Evolutionary conservation across 2,888 invertebrate species (phyloP), one percentile per base, ranked within the genome.

Genomic region (Tinea semifulvella): DNA sequence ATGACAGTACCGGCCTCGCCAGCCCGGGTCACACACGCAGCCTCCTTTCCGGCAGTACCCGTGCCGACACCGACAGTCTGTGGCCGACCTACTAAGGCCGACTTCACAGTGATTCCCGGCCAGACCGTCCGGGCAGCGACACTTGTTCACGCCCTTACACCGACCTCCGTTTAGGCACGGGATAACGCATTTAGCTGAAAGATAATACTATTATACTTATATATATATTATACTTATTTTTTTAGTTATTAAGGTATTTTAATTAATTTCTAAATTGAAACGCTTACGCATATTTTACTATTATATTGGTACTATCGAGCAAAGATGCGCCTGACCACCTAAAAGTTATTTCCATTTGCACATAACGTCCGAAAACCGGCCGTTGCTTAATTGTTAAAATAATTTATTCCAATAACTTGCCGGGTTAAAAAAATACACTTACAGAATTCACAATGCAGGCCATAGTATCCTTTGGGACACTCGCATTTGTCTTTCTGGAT

Each of bases 401-500:
- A n/a, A n/a, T n/a, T n/a, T n/a, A n/a, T n/a, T n/a, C n/a, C n/a
- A n/a, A n/a, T n/a, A n/a, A n/a, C n/a, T n/a, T n/a, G n/a, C n/a
- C n/a, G n/a, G n/a, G n/a, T n/a, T n/a, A n/a, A n/a, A n/a, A n/a
- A n/a, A n/a, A n/a, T 36, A 42, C 61, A 86, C 92, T 89, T 81
- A 95, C 95, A 94, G 73, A 90, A 92, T 85, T 96, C 94, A 70
- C 96, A 96, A 47, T 89, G 88, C 42, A 90, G 79, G 47, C 96
- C 97, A 62, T 92, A 94, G 67, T 92, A 96, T 35, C 96, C 96
- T 65, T 90, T 92, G 1, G 92, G 87, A 70, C 96, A 97, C 56
- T 92, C 90, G 61, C 97, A 97, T 18, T 90, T 92, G 66, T 96
- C 96, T 68, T 95, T 96, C 65, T 95, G 94, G 55, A 96, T 87